Conservation (phyloP, 2,888 invertebrate species). For the Drosophila cognata region DNA sequence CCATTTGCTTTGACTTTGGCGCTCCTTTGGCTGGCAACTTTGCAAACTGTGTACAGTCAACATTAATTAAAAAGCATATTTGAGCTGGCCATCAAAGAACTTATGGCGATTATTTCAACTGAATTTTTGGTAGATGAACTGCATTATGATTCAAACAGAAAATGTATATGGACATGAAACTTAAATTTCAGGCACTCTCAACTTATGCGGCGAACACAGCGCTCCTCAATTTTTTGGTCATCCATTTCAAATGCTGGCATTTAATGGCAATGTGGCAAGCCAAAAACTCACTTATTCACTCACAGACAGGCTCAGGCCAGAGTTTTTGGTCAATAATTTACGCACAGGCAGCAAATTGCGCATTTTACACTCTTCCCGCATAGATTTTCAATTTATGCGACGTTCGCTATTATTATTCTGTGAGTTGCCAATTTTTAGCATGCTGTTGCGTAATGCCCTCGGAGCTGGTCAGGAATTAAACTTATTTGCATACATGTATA, state of each 20-base stretch:
- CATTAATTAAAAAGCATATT: conserved; percentile 5
- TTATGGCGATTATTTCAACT: not conserved
- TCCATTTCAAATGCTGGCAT: not conserved
- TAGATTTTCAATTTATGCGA: conserved; percentile 18
- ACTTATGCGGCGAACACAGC: not conserved
- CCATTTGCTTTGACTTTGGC: not conserved
- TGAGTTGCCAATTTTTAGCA: conserved; percentile 15
- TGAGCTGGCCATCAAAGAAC: conserved; percentile 1
- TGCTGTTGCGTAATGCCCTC: not conserved
- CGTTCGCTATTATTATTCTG: conserved; percentile 11
- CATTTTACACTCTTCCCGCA: not conserved
- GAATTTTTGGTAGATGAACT: not conserved
- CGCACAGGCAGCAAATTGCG: not conserved
- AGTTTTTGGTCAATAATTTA: conserved; percentile 5
- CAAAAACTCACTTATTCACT: conserved; percentile 10
- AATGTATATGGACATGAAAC: not conserved
- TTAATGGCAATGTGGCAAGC: conserved; percentile 10
- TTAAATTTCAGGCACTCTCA: not conserved
- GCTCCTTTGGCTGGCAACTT: not conserved
- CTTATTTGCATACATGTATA: conserved; percentile 17
- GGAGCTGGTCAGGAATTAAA: conserved; percentile 9
- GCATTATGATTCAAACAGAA: not conserved
- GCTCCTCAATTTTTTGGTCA: not conserved
- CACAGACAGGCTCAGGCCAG: conserved; percentile 1
- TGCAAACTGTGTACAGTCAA: not conserved